These are phyloP conservation scores for Melanostoma scalare DNA, from an alignment of 2,888 invertebrate genomes.

Conservation along the genomic window DNA sequence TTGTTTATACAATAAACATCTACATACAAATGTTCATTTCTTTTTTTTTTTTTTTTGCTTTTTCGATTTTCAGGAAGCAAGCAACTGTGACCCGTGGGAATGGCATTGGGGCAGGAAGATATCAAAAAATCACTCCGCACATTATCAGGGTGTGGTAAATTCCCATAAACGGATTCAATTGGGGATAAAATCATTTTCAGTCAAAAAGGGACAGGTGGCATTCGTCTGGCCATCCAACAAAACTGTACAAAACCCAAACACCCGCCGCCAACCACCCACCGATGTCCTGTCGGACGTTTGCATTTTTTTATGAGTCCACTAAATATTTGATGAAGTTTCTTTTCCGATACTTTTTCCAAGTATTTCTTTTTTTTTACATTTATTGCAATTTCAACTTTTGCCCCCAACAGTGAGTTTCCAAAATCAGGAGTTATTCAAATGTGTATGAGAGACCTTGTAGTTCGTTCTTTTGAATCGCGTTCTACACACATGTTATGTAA, in stretches of 20 bases:
- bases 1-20: slow-evolving; percentile 43
- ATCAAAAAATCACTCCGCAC: slow-evolving; percentile 73
- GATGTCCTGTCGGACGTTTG: slow-evolving; percentile 58
- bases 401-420: slow-evolving; percentile 74
- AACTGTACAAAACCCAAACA: slow-evolving; percentile 49
- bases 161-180: slow-evolving; percentile 73
- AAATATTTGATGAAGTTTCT: slow-evolving; percentile 81
- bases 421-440: slow-evolving; percentile 67
- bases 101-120: slow-evolving; percentile 60
- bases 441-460: slow-evolving; percentile 39
- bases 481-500: slow-evolving; percentile 58
- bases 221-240: slow-evolving; percentile 50
- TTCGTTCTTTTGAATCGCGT: slow-evolving; percentile 16
- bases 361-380: slow-evolving; percentile 33
- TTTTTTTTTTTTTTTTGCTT: slow-evolving; percentile 7
- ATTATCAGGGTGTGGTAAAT: slow-evolving; percentile 72
- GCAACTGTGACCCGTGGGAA: slow-evolving; percentile 69
- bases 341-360: slow-evolving; percentile 76
- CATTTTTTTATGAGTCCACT: slow-evolving; percentile 76
- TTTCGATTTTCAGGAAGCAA: slow-evolving; percentile 35
- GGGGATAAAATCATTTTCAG: slow-evolving; percentile 65
- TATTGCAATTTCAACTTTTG: slow-evolving; percentile 70
- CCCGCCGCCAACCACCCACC: slow-evolving; percentile 40
- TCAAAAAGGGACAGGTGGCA: slow-evolving; percentile 46
- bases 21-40: slow-evolving; percentile 14